Conservation (phyloP, 1,140 invertebrate species). For the Aphaenogaster floridana region DNA sequence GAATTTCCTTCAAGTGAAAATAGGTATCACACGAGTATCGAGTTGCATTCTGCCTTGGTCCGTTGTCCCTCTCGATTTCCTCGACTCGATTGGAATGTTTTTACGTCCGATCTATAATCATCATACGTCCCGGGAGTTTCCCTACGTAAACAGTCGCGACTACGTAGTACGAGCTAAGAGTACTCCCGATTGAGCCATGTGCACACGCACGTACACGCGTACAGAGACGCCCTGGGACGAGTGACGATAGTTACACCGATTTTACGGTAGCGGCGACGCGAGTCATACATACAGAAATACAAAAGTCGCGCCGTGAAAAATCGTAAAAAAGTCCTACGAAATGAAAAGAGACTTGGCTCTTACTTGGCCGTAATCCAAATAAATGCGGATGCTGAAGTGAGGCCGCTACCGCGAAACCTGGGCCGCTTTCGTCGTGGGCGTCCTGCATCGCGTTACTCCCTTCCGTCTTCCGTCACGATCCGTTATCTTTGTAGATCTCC, state of each 20-base stretch:
- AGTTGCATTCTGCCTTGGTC: slow-evolving; percentile 46
- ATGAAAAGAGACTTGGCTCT: slow-evolving; percentile 61
- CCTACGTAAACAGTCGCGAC: slow-evolving; percentile 67
- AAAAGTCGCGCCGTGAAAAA: slow-evolving; percentile 69
- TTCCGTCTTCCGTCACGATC: no score
- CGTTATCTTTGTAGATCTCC: background rate
- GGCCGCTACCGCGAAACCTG: slow-evolving; percentile 61
- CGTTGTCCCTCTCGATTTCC: slow-evolving; percentile 2
- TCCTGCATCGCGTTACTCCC: background rate
- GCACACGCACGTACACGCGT: slow-evolving; percentile 71
- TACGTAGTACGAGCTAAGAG: slow-evolving; percentile 67
- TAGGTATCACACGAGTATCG: background rate
- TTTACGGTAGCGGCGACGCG: slow-evolving; percentile 60
- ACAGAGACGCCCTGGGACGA: slow-evolving; percentile 48
- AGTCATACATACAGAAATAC: slow-evolving; percentile 57
- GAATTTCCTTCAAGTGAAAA: background rate
- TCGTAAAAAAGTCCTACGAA: slow-evolving; percentile 75
- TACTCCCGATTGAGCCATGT: slow-evolving; percentile 71
- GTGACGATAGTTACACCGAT: slow-evolving; percentile 67
- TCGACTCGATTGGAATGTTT: slow-evolving; percentile 36
- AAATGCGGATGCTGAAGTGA: slow-evolving; percentile 62
- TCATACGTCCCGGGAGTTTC: slow-evolving; percentile 48
- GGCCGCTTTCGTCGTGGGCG: slow-evolving; percentile 64
- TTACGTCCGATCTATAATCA: slow-evolving; percentile 65
- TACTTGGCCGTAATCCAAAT: slow-evolving; percentile 70